Base-by-base conservation (phyloP, 2,888 invertebrate genomes). In the Leucania comma region DNA sequence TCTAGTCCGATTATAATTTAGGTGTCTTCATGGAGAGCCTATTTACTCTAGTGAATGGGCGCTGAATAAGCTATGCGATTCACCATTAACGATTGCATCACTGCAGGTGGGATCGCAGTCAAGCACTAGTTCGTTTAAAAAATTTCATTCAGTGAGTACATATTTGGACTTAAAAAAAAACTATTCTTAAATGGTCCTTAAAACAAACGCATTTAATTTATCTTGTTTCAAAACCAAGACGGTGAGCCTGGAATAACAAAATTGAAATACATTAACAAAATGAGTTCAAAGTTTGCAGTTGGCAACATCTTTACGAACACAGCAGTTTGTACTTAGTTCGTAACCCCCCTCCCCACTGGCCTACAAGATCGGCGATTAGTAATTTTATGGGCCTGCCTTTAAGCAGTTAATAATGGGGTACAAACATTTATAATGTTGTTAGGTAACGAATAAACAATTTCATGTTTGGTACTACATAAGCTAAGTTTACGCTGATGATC, bases 251-350 rank as follows among this genome's bases (percentile, higher is more conserved):
- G 38, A 17, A 65, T 67, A 26, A 57, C 46, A 29, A 58, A 64
- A 61, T 64, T 61, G 61, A 67, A 75, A 68, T 64, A 68, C 64
- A 80, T 78, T 78, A 81, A 58, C 73, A 56, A 81, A 74, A 68
- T 73, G 26, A 70, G 57, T 75, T 66, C 22, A 57, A 70, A 73
- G 57, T 78, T 81, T 73, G 62, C 63, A 68, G 65, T 78, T 68
- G 70, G 70, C 70, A 70, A 81, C 61, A 63, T 78, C 62, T 62
- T 69, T 48, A 61, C 63, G 32, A 51, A 42, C 67, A n/a, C 69
- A 66, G 78, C 78, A 78, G 57, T 80, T 80, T 61, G 56, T 69
- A 50, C 57, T 57, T 48, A 73, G 68, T 81, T 78, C 64, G 68
- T 70, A 42, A 48, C 32, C 26, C 60, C 48, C 32, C 29, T 61